Conservation (phyloP, 1,140 invertebrate genomes). For the Cyphomyrmex costatus region DNA sequence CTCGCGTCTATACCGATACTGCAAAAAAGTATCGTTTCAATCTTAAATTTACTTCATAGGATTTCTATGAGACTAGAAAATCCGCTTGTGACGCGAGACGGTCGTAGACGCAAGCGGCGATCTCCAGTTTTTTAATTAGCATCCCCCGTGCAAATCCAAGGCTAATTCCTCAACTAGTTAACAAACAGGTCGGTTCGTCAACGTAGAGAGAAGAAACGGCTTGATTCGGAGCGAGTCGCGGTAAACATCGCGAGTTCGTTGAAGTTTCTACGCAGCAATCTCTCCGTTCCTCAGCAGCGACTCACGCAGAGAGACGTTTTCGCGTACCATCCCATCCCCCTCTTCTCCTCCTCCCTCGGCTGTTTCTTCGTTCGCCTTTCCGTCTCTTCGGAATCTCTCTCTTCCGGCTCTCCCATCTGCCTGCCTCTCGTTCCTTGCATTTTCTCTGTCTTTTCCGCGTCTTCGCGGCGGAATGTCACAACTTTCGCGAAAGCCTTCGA, state of each 20-base stretch:
- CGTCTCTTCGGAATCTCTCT: conserved; percentile 12
- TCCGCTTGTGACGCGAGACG: background rate
- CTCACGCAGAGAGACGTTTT: conserved; percentile 14
- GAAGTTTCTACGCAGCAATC: conserved; percentile 67
- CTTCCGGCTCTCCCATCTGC: background rate
- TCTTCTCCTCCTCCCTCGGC: background rate
- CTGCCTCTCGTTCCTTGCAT: conserved; percentile 53
- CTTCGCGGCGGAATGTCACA: conserved; percentile 69
- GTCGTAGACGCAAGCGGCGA: background rate
- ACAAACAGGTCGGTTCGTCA: conserved; percentile 61
- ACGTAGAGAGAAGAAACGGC: conserved; percentile 20
- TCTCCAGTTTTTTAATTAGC: conserved; percentile 77
- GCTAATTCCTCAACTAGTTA: conserved; percentile 72
- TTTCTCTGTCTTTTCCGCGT: conserved; percentile 58
- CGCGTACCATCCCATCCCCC: conserved; percentile 7
- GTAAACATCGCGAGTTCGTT: conserved; percentile 76
- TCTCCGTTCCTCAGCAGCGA: conserved; percentile 17
- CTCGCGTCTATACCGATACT: background rate
- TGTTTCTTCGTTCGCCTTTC: background rate
- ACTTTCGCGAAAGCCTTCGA: conserved; percentile 76
- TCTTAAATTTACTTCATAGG: background rate
- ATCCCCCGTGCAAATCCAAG: conserved; percentile 64
- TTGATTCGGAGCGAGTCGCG: conserved; percentile 69
- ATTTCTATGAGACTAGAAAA: background rate
- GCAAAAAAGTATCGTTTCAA: background rate